Percentiles rank a stretch among this genome's conserved stretches.
Evolutionary conservation across 2,888 invertebrate genomes (phyloP).

Genomic region (Eupithecia insigniata): DNA sequence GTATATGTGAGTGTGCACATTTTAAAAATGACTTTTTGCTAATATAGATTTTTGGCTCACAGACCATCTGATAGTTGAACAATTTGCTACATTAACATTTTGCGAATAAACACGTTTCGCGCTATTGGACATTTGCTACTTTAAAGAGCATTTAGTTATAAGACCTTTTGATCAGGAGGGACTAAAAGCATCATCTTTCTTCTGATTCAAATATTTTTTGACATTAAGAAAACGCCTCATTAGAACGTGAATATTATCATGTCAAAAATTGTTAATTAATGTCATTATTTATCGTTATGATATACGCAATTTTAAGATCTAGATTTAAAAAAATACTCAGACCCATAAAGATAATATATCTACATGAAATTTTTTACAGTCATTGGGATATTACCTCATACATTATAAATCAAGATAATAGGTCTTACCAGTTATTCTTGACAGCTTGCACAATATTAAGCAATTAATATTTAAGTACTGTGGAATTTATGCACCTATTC

Average conservation of each 20-base stretch:
- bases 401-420: neutral
- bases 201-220: neutral
- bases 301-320: neutral
- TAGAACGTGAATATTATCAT: neutral
- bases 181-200: neutral
- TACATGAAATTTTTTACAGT: neutral
- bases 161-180: too few relatives aligned
- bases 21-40: too few relatives aligned
- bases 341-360: neutral
- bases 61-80: too few relatives aligned
- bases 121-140: too few relatives aligned
- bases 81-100: too few relatives aligned
- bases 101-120: too few relatives aligned
- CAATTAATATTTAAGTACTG: neutral
- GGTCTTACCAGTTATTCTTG: neutral
- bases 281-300: neutral
- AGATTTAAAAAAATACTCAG: too few relatives aligned
- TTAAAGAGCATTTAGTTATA: too few relatives aligned
- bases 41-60: too few relatives aligned
- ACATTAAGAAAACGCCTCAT: neutral
- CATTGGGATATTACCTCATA: neutral
- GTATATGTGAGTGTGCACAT: too few relatives aligned
- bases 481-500: neutral
- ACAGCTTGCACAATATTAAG: constrained; percentile 12
- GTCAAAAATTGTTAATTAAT: neutral